Evolutionary conservation across 2,888 invertebrate species (phyloP).

Genomic region (Clanis bilineata): DNA sequence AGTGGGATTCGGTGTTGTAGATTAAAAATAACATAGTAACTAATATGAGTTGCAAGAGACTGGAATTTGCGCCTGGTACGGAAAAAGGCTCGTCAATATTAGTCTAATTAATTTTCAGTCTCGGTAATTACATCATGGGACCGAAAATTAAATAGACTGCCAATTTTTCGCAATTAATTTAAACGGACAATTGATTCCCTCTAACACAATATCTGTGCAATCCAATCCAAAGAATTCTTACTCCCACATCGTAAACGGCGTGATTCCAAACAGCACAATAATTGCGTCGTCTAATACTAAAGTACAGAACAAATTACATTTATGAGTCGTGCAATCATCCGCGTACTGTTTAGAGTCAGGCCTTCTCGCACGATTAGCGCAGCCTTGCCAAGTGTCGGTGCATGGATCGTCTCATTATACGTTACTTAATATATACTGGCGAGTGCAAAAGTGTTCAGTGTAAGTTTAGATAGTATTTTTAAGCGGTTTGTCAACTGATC

Average conservation of each 20-base stretch:
- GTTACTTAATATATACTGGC: constrained; percentile 20
- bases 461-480: neutral
- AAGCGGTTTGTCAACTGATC: no score
- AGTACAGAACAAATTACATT: neutral
- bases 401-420: constrained; percentile 40
- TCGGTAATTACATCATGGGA: no score
- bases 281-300: constrained; percentile 5
- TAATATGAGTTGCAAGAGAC: no score
- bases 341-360: constrained; percentile 24
- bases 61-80: no score
- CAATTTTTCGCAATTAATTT: no score
- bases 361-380: constrained; percentile 58
- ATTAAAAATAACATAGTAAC: no score
- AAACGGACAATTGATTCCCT: no score
- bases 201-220: neutral
- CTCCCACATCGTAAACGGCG: neutral
- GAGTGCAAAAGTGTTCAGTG: neutral
- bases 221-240: neutral
- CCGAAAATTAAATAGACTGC: no score
- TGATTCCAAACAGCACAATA: neutral
- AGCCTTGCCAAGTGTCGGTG: constrained; percentile 48
- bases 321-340: constrained; percentile 16
- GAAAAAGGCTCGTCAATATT: no score
- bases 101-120: no score
- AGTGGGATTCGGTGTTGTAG: no score